Evolutionary conservation across 1,140 invertebrate species (phyloP), one percentile per base, ranked within the genome.

Genomic region (Antheraea pernyi): DNA sequence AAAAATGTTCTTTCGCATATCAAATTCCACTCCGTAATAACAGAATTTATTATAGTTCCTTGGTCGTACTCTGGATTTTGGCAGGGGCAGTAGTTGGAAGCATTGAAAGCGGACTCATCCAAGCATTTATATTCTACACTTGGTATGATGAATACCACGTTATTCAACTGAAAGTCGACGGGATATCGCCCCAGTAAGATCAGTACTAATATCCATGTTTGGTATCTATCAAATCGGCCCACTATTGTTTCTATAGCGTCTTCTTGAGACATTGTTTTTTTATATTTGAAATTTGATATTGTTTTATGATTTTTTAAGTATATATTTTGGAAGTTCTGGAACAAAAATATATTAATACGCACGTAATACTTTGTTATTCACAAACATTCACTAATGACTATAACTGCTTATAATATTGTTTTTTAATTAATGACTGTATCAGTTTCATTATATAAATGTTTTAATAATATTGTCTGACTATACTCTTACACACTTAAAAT

Each of bases 71-170:
- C 59, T 13, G 89, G 84, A 74, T 91, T 76, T 19, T 79, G 37
- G 74, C 86, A 89, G 7, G 93, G 85, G 74, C 90, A 91, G 75
- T 84, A 61, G 77, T 92, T 88, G 19, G 86, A 86, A 39, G 79
- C 71, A 3, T 90, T 85, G 36, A 84, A 77, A 0, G 81, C 82
- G 7, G 72, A 74, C 16, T 89, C 88, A 80, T 81, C 75, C 19
- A 88, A 92, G 70, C 95, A 96, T 65, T 89, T 92, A 75, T 94
- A 95, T 75, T 94, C 92, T 2, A 93, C 93, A 9, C 92, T 92
- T 0, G 95, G 95, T 59, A 95, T 93, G 58, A 96, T 85, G 79
- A 96, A 96, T 7, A 95, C 92, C 8, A 95, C 95, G 6, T 95
- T 95, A 10, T 94, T 82, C 68, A 95, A 93, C 79, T 95, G 94